Percentiles rank a stretch among this genome's conserved stretches.
Evolutionary conservation across 2,888 invertebrate species (phyloP).

Genomic region (Dolichomitus sp.): DNA sequence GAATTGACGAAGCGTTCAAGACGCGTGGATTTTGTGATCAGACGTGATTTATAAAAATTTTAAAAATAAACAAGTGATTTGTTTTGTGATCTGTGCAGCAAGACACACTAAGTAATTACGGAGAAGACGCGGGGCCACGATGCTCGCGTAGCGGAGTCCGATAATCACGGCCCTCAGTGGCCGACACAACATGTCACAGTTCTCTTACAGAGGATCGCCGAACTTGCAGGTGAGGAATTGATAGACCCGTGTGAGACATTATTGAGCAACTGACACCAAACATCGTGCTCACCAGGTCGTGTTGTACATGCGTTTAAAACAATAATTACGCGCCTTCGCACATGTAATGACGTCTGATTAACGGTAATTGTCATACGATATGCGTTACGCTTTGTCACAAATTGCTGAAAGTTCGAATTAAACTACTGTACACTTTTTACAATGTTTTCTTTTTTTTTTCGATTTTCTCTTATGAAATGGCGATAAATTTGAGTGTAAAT

Average conservation of each 20-base stretch:
- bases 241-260: background rate
- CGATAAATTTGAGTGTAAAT: slow-evolving; percentile 2
- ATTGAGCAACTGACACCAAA: background rate
- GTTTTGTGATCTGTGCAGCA: slow-evolving; percentile 6
- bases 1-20: background rate
- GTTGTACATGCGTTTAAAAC: background rate
- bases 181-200: slow-evolving; percentile 90
- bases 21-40: slow-evolving; percentile 38
- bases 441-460: background rate
- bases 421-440: background rate
- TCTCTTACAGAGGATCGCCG: slow-evolving; percentile 90
- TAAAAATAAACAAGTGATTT: slow-evolving; percentile 38
- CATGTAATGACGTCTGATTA: background rate
- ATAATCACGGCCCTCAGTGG: slow-evolving; percentile 86
- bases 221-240: slow-evolving; percentile 88
- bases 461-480: background rate
- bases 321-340: background rate
- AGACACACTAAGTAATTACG: slow-evolving; percentile 55
- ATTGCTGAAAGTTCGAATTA: no score
- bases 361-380: background rate
- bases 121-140: slow-evolving; percentile 74
- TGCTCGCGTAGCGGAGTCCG: slow-evolving; percentile 84
- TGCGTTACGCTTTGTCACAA: no score
- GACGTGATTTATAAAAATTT: slow-evolving; percentile 28
- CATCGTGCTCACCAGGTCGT: no score